A percentile compares a stretch with the other conserved stretches of the same genome.
Conservation (phyloP, 2,888 invertebrate species). For the Tenodera sinensis region DNA sequence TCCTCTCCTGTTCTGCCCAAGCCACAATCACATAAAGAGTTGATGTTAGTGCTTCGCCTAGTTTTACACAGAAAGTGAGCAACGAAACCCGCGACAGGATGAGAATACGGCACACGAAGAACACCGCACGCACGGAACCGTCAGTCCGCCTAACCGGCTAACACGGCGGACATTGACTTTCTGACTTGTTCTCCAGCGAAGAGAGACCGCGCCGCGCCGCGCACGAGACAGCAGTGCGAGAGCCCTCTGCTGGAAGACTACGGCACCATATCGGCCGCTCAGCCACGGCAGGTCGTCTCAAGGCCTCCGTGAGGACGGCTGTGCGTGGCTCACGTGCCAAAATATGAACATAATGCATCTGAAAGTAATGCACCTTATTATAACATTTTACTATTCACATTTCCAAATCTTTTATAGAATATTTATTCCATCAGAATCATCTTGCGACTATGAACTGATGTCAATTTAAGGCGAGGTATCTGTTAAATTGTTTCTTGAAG, state of each 20-base stretch:
- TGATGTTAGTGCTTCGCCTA: not conserved
- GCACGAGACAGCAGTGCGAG: not conserved
- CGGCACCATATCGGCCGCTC: not conserved
- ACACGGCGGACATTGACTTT: conserved; percentile 9
- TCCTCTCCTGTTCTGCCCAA: not conserved
- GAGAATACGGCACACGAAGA: not conserved
- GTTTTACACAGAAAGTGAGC: not conserved
- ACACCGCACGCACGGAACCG: not conserved
- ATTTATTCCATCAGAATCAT: no score
- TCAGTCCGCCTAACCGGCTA: not conserved
- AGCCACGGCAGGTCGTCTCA: not conserved
- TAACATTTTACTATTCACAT: no score
- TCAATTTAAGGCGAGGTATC: no score
- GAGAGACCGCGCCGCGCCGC: not conserved
- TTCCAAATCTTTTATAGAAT: no score
- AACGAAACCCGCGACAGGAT: not conserved
- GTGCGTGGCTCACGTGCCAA: not conserved
- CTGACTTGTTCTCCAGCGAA: not conserved
- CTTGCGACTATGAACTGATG: no score
- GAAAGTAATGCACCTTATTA: no score
- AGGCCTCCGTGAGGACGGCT: not conserved
- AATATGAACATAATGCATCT: no score
- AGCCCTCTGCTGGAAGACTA: not conserved
- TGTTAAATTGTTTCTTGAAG: no score
- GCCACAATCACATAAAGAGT: not conserved